Evolutionary conservation across 2,113 vertebrate genomes (phyloP).

Genomic region (Camelus bactrianus): DNA sequence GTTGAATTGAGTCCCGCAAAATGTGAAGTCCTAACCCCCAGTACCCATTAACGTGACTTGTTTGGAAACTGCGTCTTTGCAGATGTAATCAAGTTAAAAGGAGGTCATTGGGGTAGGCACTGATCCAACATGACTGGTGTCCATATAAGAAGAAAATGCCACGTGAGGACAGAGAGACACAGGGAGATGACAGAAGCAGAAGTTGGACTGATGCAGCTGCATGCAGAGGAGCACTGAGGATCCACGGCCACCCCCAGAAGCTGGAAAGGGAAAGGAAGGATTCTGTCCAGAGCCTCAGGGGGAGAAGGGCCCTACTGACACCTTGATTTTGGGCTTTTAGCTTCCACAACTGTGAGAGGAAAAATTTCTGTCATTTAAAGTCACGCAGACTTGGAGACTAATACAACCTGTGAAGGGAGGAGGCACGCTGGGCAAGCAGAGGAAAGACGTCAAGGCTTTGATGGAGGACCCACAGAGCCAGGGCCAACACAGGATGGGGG

Average conservation of each 20-base stretch:
- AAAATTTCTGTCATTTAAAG: neutral
- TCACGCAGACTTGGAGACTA: neutral
- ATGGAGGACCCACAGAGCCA: neutral
- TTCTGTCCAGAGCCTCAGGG: neutral
- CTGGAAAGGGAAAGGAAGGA: neutral
- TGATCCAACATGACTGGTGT: neutral
- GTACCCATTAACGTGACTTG: neutral
- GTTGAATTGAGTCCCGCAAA: neutral
- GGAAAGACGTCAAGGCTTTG: neutral
- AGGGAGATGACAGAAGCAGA: neutral
- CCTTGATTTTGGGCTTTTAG: neutral
- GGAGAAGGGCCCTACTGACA: neutral
- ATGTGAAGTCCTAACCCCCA: neutral
- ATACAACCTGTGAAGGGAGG: neutral
- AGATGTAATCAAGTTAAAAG: neutral
- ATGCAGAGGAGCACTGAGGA: neutral
- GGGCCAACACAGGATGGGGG: neutral
- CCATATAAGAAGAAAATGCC: neutral
- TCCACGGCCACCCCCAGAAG: neutral
- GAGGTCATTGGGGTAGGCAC: neutral
- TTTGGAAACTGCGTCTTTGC: constrained; percentile 19
- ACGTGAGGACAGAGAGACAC: neutral
- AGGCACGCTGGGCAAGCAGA: neutral
- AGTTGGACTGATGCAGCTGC: neutral
- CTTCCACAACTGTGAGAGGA: neutral